These are phyloP conservation scores for Athalia circularis DNA, from an alignment of 2,888 invertebrate species.

Conservation along the genomic window DNA sequence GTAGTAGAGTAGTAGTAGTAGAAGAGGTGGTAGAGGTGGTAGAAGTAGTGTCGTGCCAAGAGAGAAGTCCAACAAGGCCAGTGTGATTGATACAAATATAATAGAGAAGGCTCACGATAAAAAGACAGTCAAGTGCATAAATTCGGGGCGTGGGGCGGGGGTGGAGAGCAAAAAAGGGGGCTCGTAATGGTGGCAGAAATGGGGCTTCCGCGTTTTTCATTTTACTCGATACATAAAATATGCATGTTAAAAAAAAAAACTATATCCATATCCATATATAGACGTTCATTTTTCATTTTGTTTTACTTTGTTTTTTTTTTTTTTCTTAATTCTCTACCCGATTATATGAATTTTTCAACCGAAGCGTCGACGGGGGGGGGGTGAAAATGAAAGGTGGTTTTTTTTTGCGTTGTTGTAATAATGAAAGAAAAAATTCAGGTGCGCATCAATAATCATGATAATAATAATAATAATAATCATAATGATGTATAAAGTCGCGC, in stretches of 20 bases:
- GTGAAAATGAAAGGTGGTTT: background rate
- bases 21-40: slow-evolving; percentile 64
- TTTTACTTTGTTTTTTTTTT: background rate
- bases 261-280: background rate
- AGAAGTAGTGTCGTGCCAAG: slow-evolving; percentile 74
- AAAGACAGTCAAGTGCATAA: slow-evolving; percentile 71
- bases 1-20: slow-evolving; percentile 67
- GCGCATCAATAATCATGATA: background rate
- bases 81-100: slow-evolving; percentile 74
- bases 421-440: slow-evolving; percentile 1
- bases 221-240: background rate
- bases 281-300: background rate
- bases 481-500: background rate
- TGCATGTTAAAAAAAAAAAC: background rate
- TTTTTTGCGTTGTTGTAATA: background rate
- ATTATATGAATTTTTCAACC: too few species aligned
- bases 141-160: slow-evolving; percentile 24
- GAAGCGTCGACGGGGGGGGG: too few species aligned
- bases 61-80: slow-evolving; percentile 73
- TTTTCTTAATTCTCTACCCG: background rate
- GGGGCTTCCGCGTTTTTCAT: background rate
- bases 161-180: slow-evolving; percentile 34
- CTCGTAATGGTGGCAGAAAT: background rate
- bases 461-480: background rate
- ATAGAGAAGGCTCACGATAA: slow-evolving; percentile 74